These are phyloP conservation scores for Hemicordylus capensis DNA, from an alignment of 2,113 vertebrate species.

Conservation along the genomic window DNA sequence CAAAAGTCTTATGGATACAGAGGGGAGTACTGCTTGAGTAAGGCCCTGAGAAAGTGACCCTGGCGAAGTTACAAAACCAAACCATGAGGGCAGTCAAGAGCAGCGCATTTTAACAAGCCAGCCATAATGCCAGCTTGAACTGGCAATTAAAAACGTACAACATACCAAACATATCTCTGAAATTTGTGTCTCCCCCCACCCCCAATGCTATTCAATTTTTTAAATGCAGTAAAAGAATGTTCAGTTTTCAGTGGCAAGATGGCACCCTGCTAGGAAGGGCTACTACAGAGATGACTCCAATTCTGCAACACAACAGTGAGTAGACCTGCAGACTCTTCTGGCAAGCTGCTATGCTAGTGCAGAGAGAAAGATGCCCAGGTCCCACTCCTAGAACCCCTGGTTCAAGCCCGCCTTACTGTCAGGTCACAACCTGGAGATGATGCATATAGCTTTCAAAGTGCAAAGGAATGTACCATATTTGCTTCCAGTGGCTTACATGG, in stretches of 20 bases:
- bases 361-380: no score
- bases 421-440: no score
- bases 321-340: no score
- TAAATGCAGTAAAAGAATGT: neutral
- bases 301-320: neutral
- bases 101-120: neutral
- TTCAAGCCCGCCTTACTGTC: no score
- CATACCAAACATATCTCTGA: neutral
- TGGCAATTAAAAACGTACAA: neutral
- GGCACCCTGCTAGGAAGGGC: neutral
- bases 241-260: neutral
- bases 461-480: no score
- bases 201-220: neutral
- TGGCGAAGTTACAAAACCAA: neutral
- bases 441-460: no score
- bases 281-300: neutral
- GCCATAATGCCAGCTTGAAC: neutral
- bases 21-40: neutral
- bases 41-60: neutral
- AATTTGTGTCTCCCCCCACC: neutral
- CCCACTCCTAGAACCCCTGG: no score
- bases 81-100: neutral
- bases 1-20: neutral
- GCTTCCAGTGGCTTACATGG: no score
- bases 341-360: no score